Conservation (phyloP, 2,797 vertebrate genomes). For the Melopsittacus undulatus region DNA sequence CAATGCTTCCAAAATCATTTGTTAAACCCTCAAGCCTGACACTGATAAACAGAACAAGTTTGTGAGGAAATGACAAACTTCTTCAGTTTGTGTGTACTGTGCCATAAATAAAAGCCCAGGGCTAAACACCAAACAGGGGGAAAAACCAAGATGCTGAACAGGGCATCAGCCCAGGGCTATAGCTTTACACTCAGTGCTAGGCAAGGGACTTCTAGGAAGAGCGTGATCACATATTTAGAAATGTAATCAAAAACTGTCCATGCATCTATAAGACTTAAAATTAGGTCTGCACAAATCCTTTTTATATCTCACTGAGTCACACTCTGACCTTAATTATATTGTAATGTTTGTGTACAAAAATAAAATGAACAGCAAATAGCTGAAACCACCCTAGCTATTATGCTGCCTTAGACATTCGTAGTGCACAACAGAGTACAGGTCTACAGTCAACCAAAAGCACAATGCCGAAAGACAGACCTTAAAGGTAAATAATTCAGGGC, state of each 20-base stretch:
- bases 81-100: background rate
- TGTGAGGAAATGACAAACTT: background rate
- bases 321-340: background rate
- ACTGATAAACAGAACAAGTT: background rate
- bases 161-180: background rate
- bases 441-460: background rate
- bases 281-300: background rate
- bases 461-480: background rate
- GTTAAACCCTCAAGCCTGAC: constrained; percentile 5
- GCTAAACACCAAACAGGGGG: background rate
- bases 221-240: background rate
- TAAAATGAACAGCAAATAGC: background rate
- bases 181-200: background rate
- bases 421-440: background rate
- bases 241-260: background rate
- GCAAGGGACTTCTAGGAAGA: background rate
- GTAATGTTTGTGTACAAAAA: background rate
- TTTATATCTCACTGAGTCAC: background rate
- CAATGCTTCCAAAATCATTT: background rate
- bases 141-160: background rate
- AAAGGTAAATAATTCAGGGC: constrained; percentile 66
- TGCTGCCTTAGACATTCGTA: background rate
- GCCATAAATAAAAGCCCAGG: background rate
- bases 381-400: background rate
- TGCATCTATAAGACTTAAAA: background rate